Conservation (phyloP, 2,888 invertebrate genomes). For the Syrista parreyssii region DNA sequence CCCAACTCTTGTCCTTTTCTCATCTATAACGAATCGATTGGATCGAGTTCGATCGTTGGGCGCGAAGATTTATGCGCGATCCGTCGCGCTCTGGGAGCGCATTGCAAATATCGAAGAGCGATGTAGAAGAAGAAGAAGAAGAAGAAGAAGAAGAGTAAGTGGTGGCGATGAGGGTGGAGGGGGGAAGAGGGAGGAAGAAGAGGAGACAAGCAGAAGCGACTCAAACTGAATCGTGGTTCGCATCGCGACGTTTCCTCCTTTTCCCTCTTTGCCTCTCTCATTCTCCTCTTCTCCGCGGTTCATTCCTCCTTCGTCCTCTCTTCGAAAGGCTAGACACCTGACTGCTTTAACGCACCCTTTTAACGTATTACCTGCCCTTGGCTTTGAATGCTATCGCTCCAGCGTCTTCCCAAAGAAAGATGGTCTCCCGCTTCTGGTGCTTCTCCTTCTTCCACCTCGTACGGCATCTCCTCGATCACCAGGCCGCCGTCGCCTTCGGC, state of each 20-base stretch:
- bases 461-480: background rate
- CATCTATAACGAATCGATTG: slow-evolving; percentile 57
- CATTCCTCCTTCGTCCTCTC: background rate
- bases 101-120: slow-evolving; percentile 29
- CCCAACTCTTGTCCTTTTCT: slow-evolving; percentile 15
- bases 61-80: slow-evolving; percentile 52
- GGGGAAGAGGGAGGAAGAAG: background rate
- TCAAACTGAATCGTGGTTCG: slow-evolving; percentile 30
- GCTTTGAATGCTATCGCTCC: slow-evolving; percentile 43
- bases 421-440: slow-evolving; percentile 4
- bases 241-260: slow-evolving; percentile 50
- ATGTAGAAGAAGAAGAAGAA: background rate
- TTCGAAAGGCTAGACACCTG: slow-evolving; percentile 37
- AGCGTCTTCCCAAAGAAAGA: slow-evolving; percentile 25
- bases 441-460: background rate
- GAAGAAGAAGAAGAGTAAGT: background rate
- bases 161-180: background rate
- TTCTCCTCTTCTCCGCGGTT: background rate
- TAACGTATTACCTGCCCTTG: slow-evolving; percentile 41
- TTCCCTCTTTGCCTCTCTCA: background rate
- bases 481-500: background rate
- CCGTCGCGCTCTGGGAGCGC: slow-evolving; percentile 31
- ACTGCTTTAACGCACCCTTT: slow-evolving; percentile 43
- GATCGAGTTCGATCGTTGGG: slow-evolving; percentile 47
- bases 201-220: slow-evolving; percentile 20